Percentiles rank a stretch among this genome's conserved stretches.
These are phyloP conservation scores for Scomberomorus guttatus DNA, from an alignment of 2,797 vertebrate species.

Conservation along the genomic window DNA sequence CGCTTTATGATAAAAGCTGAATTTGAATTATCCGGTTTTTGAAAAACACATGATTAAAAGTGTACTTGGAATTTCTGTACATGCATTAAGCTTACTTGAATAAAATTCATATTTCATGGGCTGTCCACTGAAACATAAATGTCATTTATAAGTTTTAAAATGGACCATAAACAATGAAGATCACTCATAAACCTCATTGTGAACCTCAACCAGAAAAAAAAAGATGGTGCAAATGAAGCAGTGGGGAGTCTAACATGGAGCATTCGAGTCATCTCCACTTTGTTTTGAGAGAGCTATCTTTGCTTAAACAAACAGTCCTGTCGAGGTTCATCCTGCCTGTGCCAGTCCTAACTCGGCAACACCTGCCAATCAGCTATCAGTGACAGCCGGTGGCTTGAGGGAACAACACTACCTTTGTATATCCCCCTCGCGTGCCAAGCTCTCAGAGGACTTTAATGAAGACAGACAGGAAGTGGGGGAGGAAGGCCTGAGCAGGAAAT, in stretches of 20 bases:
- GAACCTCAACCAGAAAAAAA: slow-evolving; percentile 47
- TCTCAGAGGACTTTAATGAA: slow-evolving; percentile 88
- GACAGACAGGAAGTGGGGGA: slow-evolving; percentile 90
- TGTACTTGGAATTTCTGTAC: background rate
- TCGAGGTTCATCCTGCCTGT: slow-evolving; percentile 74
- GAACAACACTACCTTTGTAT: slow-evolving; percentile 90
- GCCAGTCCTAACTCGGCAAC: slow-evolving; percentile 74
- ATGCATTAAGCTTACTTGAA: slow-evolving; percentile 14
- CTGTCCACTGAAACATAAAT: slow-evolving; percentile 12
- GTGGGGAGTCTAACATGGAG: slow-evolving; percentile 50
- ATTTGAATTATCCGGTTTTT: slow-evolving; percentile 1
- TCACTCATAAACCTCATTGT: slow-evolving; percentile 32
- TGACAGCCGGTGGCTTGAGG: slow-evolving; percentile 74
- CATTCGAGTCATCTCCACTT: slow-evolving; percentile 71
- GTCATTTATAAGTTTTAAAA: slow-evolving; percentile 19
- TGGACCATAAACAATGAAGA: slow-evolving; percentile 6
- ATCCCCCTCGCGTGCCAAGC: slow-evolving; percentile 80
- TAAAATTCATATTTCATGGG: slow-evolving; percentile 13
- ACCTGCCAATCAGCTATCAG: slow-evolving; percentile 87
- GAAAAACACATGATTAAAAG: background rate
- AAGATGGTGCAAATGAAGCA: slow-evolving; percentile 40
- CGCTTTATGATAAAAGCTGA: background rate
- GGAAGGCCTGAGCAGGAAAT: slow-evolving; percentile 82
- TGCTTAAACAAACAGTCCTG: slow-evolving; percentile 82
- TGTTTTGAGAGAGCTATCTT: slow-evolving; percentile 82